These are phyloP conservation scores for Sesamia nonagrioides DNA, from an alignment of 1,140 invertebrate species.

Conservation along the genomic window DNA sequence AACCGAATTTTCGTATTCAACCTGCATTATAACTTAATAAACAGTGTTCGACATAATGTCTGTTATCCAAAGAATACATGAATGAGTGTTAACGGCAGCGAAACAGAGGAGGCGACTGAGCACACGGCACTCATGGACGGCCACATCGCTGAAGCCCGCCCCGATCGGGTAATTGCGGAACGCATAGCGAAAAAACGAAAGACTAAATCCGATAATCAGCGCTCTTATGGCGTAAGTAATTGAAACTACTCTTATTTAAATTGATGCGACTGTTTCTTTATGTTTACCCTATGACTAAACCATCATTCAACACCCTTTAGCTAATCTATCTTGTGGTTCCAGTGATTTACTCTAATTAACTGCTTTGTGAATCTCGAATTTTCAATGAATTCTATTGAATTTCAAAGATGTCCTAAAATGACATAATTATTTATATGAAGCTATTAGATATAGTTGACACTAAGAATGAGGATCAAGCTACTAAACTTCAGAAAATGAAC, in stretches of 20 bases:
- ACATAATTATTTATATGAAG: no score
- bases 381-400: no score
- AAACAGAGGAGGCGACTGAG: constrained; percentile 88
- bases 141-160: constrained; percentile 89
- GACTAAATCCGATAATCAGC: constrained; percentile 76
- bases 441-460: no score
- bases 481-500: no score
- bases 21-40: not conserved
- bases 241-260: not conserved
- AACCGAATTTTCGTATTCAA: no score
- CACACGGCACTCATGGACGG: constrained; percentile 93
- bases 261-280: not conserved
- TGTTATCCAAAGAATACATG: constrained; percentile 66
- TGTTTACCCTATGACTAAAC: constrained; percentile 8
- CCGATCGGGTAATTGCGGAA: constrained; percentile 83
- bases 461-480: no score
- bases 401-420: not conserved
- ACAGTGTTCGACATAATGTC: constrained; percentile 65
- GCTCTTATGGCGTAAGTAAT: constrained; percentile 80
- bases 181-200: constrained; percentile 81
- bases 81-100: constrained; percentile 82
- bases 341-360: not conserved
- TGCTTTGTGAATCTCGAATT: not conserved
- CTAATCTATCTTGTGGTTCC: constrained; percentile 12
- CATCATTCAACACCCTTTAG: constrained; percentile 44